Percentiles rank a stretch among this genome's conserved stretches.
These are phyloP conservation scores for Orthonyx spaldingii DNA, from an alignment of 2,113 vertebrate species.

Conservation along the genomic window DNA sequence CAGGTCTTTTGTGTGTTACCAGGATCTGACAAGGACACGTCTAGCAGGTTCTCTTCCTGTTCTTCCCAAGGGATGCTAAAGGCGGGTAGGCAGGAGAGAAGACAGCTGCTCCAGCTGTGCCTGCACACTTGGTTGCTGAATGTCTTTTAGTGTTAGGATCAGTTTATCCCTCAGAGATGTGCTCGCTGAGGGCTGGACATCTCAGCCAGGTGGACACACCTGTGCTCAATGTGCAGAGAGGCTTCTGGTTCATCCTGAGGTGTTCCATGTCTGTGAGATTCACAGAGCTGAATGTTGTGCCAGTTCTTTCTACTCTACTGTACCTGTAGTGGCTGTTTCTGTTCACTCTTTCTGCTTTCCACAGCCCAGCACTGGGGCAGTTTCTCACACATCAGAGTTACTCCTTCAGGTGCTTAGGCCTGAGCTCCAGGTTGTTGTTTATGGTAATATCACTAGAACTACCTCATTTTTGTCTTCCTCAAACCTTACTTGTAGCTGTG, in stretches of 20 bases:
- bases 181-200: neutral
- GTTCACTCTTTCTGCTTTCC: neutral
- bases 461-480: neutral
- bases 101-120: neutral
- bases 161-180: neutral
- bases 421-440: neutral
- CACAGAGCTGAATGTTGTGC: neutral
- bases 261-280: neutral
- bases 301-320: neutral
- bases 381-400: neutral
- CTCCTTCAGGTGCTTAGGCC: neutral
- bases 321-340: fast-evolving
- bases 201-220: neutral
- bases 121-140: neutral
- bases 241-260: neutral
- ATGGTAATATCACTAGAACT: neutral
- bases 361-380: neutral
- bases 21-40: neutral
- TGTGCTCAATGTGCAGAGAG: neutral
- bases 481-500: neutral
- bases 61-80: neutral
- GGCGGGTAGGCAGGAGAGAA: neutral
- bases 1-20: neutral
- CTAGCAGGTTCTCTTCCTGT: neutral
- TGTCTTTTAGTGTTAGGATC: neutral